phyloP scores from a whole-genome alignment of 2,113 vertebrate species.

The Condylura cristata region DNA sequence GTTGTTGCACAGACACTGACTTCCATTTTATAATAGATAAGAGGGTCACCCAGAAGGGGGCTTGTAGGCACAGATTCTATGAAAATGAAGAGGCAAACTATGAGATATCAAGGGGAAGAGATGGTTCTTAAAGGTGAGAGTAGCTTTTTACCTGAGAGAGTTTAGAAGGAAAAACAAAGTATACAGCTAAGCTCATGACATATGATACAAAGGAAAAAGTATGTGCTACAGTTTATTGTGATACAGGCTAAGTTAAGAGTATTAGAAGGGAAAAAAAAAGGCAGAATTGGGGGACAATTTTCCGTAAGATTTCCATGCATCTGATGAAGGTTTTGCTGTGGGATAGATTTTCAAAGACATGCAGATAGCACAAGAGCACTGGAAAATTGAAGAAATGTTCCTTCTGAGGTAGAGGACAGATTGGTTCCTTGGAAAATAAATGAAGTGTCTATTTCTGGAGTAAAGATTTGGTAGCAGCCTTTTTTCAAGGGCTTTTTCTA shows the following conservation, averaged over 20 bases:
- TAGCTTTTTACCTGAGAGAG: background rate
- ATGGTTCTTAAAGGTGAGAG: background rate
- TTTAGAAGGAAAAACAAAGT: background rate
- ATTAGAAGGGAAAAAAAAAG: background rate
- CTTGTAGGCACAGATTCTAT: background rate
- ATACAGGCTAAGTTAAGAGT: background rate
- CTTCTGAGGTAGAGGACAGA: background rate
- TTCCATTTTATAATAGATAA: background rate
- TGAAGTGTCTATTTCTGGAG: background rate
- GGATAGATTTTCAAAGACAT: background rate
- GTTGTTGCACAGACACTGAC: fast-evolving
- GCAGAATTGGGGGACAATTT: background rate
- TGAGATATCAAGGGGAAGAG: background rate
- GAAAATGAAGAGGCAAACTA: background rate
- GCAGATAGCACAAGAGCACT: background rate
- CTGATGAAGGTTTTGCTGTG: background rate
- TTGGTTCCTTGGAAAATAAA: background rate
- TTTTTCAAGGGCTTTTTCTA: background rate
- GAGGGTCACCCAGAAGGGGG: background rate
- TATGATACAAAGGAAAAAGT: background rate
- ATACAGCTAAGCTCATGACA: background rate
- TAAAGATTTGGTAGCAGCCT: background rate
- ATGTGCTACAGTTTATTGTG: background rate
- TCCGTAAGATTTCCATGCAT: background rate
- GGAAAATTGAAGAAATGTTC: background rate